A percentile compares a stretch with the other conserved stretches of the same genome.
phyloP scores from a whole-genome alignment of 2,797 vertebrate species.

The Sciurus carolinensis region DNA sequence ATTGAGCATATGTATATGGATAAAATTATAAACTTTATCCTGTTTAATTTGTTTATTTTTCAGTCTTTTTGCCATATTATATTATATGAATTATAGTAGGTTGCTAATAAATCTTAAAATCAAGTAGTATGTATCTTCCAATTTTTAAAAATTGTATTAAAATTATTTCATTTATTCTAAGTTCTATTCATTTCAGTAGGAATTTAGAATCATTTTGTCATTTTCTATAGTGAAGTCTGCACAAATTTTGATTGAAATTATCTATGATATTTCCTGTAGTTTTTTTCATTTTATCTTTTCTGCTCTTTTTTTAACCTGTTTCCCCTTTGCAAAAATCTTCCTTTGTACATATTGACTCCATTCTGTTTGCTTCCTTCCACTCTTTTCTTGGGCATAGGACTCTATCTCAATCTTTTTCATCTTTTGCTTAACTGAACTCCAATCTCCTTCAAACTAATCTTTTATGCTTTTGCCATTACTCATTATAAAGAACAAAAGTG shows the following conservation, averaged over 20 bases:
- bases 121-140: background rate
- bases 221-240: background rate
- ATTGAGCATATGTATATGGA: background rate
- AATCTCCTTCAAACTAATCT: conserved; percentile 66
- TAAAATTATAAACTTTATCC: conserved; percentile 16
- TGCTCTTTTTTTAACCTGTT: background rate
- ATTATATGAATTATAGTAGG: background rate
- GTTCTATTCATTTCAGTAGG: background rate
- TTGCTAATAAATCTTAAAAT: conserved; percentile 9
- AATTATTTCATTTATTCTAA: background rate
- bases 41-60: background rate
- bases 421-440: conserved; percentile 64
- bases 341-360: conserved; percentile 24
- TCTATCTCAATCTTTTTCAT: conserved; percentile 63
- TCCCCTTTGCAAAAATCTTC: background rate
- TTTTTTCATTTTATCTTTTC: background rate
- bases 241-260: conserved; percentile 33
- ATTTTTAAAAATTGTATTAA: background rate
- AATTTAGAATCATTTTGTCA: conserved; percentile 25
- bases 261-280: background rate
- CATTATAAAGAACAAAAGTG: conserved; percentile 74
- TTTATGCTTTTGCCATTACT: conserved; percentile 76
- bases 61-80: background rate
- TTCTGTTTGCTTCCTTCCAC: background rate
- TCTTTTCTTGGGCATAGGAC: background rate